These are phyloP conservation scores for Tillus elongatus DNA, from an alignment of 2,888 invertebrate genomes.

Conservation along the genomic window DNA sequence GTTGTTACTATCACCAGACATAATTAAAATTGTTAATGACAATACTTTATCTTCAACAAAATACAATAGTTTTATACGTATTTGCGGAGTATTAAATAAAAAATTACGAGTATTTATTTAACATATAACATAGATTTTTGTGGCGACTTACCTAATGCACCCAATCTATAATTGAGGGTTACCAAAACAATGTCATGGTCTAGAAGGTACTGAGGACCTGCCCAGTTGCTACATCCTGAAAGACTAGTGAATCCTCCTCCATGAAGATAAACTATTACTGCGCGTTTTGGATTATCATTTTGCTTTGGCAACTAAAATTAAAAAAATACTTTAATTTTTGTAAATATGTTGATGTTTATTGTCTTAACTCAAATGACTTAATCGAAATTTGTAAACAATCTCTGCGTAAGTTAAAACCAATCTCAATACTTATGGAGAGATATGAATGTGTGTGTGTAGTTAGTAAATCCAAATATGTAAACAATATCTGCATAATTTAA, in stretches of 20 bases:
- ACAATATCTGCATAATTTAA: too few species aligned
- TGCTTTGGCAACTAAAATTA: slow-evolving; percentile 32
- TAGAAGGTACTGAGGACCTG: slow-evolving; percentile 54
- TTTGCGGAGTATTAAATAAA: background rate
- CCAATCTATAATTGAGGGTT: slow-evolving; percentile 56
- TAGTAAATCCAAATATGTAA: too few species aligned
- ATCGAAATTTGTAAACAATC: too few species aligned
- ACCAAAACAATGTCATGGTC: slow-evolving; percentile 58
- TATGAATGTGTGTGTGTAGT: too few species aligned
- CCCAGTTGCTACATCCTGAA: slow-evolving; percentile 48
- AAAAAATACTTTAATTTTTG: background rate
- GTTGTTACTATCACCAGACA: too few species aligned
- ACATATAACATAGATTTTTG: background rate
- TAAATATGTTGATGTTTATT: too few species aligned
- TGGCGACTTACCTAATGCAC: slow-evolving; percentile 41
- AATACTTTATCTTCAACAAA: background rate
- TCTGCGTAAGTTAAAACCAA: too few species aligned
- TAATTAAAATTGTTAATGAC: too few species aligned
- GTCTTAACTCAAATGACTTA: too few species aligned
- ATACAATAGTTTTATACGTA: background rate
- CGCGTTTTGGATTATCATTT: slow-evolving; percentile 36
- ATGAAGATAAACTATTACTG: slow-evolving; percentile 61
- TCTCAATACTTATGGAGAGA: too few species aligned
- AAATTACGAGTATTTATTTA: background rate
- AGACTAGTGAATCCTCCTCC: slow-evolving; percentile 57